phyloP scores from a whole-genome alignment of 2,888 invertebrate species.

The Dicyrtoma fusca region DNA sequence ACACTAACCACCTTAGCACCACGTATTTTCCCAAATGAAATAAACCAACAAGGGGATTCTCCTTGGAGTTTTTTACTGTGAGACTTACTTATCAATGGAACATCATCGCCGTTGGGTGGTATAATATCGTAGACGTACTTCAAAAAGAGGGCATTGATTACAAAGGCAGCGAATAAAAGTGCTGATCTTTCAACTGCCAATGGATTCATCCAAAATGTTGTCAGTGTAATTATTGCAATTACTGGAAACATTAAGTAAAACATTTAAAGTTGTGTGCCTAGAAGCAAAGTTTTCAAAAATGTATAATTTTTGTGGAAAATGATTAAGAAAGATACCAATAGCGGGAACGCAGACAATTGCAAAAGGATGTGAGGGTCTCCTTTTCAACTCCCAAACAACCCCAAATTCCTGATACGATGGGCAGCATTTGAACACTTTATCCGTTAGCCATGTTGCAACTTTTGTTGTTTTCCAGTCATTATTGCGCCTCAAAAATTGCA shows the following conservation, averaged over 20 bases:
- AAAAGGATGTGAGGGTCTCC: not conserved
- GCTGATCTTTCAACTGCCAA: not conserved
- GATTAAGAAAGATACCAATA: slow-evolving; percentile 6
- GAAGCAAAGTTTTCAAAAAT: too few relatives aligned
- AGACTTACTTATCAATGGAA: slow-evolving; percentile 12
- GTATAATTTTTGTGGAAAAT: too few relatives aligned
- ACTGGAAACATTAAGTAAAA: too few relatives aligned
- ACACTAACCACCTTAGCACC: too few relatives aligned
- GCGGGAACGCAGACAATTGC: slow-evolving; percentile 15
- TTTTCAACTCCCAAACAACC: not conserved
- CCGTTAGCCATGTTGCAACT: not conserved
- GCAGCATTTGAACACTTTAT: slow-evolving; percentile 20
- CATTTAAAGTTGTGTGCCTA: too few relatives aligned
- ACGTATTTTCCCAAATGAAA: too few relatives aligned
- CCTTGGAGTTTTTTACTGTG: too few relatives aligned
- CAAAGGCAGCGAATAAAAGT: not conserved
- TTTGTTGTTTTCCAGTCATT: slow-evolving; percentile 11
- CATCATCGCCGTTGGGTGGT: slow-evolving; percentile 16
- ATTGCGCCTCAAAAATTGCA: not conserved
- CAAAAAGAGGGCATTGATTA: not conserved
- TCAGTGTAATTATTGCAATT: not conserved
- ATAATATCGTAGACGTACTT: not conserved
- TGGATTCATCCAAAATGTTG: slow-evolving; percentile 21
- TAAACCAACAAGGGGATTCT: too few relatives aligned
- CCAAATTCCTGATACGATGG: slow-evolving; percentile 5